These are phyloP conservation scores for Drosophila mimetica DNA, from an alignment of 2,888 invertebrate species.

Conservation along the genomic window DNA sequence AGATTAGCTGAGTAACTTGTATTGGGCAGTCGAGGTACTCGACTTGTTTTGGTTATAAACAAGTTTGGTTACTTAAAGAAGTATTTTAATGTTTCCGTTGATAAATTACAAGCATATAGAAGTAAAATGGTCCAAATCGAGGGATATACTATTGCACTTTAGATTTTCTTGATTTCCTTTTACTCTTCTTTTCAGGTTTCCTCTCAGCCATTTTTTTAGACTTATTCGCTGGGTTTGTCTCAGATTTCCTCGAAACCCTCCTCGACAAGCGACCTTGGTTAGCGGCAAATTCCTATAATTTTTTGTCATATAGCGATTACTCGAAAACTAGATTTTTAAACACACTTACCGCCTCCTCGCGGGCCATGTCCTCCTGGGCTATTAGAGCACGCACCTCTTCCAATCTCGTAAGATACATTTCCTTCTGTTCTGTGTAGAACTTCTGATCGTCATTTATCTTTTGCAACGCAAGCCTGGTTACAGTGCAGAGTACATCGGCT, in stretches of 20 bases:
- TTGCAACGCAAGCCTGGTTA: constrained; percentile 7
- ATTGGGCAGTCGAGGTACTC: no score
- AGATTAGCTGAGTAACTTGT: no score
- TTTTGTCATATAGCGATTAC: no score
- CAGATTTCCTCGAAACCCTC: background rate
- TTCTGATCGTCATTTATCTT: constrained; percentile 5
- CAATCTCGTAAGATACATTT: background rate
- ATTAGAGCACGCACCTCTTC: background rate
- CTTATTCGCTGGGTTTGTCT: no score
- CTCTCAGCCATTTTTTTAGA: background rate
- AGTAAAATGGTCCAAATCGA: background rate
- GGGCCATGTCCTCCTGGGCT: background rate
- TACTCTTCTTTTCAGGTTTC: background rate
- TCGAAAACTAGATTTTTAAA: no score
- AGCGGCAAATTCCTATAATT: background rate
- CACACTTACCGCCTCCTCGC: background rate
- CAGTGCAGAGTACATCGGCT: constrained; percentile 38
- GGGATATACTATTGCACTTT: background rate
- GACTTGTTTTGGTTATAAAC: no score
- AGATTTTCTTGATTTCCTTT: constrained; percentile 3
- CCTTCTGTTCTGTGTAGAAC: constrained; percentile 1
- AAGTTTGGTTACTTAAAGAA: no score
- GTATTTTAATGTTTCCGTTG: background rate
- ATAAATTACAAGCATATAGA: constrained; percentile 6
- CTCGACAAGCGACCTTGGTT: background rate